Evolutionary conservation across 2,113 vertebrate genomes (phyloP).

Genomic region (Odontesthes bonariensis): DNA sequence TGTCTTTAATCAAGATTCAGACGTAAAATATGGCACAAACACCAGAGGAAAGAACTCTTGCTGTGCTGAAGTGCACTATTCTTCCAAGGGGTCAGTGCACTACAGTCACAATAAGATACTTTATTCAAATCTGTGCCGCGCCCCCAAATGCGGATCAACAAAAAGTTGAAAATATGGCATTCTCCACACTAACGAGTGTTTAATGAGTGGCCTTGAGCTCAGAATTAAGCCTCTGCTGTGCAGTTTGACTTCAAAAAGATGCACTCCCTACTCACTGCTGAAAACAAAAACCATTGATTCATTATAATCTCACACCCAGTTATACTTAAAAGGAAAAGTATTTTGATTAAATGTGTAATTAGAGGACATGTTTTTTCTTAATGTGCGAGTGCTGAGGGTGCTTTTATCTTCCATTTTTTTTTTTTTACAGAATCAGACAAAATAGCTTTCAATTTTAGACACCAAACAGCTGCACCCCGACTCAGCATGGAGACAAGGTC

Average conservation of each 20-base stretch:
- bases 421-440: background rate
- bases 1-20: background rate
- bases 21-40: background rate
- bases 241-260: background rate
- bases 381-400: background rate
- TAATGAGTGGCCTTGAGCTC: background rate
- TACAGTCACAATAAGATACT: background rate
- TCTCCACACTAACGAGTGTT: background rate
- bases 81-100: background rate
- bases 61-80: background rate
- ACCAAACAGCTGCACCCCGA: background rate
- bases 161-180: background rate
- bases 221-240: conserved; percentile 1
- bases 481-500: too few relatives aligned
- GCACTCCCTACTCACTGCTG: background rate
- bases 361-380: background rate
- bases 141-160: background rate
- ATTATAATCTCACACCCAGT: background rate
- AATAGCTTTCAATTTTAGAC: background rate
- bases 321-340: background rate
- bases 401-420: background rate
- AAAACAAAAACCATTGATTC: background rate
- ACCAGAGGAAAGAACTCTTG: background rate
- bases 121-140: background rate
- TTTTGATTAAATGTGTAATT: background rate